Percentiles rank a stretch among this genome's conserved stretches.
Conservation (phyloP, 2,113 vertebrate species). For the Tupaia chinensis region DNA sequence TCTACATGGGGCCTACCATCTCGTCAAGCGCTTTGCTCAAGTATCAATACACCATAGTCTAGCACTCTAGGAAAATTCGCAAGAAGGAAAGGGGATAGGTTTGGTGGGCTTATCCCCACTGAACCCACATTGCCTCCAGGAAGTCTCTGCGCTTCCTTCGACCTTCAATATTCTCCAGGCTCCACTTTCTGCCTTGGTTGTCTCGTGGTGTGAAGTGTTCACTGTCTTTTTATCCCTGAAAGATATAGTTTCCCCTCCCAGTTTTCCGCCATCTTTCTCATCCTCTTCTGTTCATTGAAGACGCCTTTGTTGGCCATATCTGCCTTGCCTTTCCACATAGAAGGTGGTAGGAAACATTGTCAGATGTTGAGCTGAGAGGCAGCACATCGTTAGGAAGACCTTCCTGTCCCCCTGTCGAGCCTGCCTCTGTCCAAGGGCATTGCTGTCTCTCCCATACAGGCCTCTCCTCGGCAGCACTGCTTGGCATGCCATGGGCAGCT, state of each 20-base stretch:
- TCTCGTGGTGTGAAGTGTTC: not conserved
- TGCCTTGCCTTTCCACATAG: not conserved
- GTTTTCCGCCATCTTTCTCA: not conserved
- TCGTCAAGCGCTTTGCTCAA: not conserved
- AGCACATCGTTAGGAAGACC: not conserved
- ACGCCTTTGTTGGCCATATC: not conserved
- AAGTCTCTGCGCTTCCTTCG: not conserved
- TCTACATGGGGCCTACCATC: slow-evolving; percentile 7
- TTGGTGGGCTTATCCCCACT: not conserved
- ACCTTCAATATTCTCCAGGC: fast-evolving
- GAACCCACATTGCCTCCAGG: not conserved
- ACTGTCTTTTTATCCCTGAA: not conserved
- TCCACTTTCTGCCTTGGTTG: not conserved
- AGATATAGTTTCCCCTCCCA: not conserved
- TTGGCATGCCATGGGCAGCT: not conserved
- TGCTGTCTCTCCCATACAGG: not conserved
- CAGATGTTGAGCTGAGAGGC: not conserved
- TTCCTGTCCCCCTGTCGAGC: not conserved
- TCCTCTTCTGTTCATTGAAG: not conserved
- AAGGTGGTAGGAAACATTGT: not conserved
- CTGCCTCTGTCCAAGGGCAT: not conserved
- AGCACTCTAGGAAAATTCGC: not conserved
- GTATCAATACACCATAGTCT: not conserved
- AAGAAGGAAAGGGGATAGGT: not conserved
- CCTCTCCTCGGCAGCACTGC: not conserved